phyloP scores from a whole-genome alignment of 2,113 vertebrate species.

The Seriola quinqueradiata region DNA sequence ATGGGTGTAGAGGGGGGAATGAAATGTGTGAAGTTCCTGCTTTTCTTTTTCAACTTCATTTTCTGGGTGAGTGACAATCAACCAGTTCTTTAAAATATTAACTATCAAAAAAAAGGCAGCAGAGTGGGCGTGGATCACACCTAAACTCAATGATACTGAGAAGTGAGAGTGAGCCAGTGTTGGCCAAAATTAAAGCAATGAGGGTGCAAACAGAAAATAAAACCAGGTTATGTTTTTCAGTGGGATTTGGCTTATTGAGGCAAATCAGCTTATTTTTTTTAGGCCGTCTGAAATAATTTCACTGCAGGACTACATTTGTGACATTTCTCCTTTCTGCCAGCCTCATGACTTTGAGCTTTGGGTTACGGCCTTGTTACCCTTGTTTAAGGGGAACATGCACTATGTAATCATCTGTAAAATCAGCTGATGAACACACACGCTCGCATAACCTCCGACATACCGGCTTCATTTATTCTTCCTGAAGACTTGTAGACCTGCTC shows the following conservation, averaged over 20 bases:
- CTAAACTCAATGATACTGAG: not conserved
- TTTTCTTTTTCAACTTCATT: slow-evolving; percentile 90
- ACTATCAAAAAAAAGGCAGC: not conserved
- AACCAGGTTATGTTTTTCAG: not conserved
- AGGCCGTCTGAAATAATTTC: not conserved
- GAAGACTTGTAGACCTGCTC: not conserved
- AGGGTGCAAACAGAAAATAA: not conserved
- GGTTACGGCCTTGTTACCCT: not conserved
- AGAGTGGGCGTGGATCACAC: not conserved
- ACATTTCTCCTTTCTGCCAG: not conserved
- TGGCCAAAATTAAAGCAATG: not conserved
- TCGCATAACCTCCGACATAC: not conserved
- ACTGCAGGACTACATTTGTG: not conserved
- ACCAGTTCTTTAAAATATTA: not conserved
- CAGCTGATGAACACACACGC: slow-evolving; percentile 30
- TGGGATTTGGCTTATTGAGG: not conserved
- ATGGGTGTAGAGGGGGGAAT: slow-evolving; percentile 90
- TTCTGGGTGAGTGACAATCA: slow-evolving; percentile 89
- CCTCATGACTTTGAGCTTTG: slow-evolving; percentile 15
- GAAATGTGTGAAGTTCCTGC: slow-evolving; percentile 89
- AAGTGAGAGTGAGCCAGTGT: not conserved
- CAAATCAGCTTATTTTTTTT: not conserved
- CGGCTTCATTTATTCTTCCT: not conserved
- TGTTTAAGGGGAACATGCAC: not conserved
- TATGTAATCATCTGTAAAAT: slow-evolving; percentile 12